Percentiles rank a stretch among this genome's conserved stretches.
phyloP scores from a whole-genome alignment of 2,113 vertebrate species.

The Zosterops hypoxanthus region DNA sequence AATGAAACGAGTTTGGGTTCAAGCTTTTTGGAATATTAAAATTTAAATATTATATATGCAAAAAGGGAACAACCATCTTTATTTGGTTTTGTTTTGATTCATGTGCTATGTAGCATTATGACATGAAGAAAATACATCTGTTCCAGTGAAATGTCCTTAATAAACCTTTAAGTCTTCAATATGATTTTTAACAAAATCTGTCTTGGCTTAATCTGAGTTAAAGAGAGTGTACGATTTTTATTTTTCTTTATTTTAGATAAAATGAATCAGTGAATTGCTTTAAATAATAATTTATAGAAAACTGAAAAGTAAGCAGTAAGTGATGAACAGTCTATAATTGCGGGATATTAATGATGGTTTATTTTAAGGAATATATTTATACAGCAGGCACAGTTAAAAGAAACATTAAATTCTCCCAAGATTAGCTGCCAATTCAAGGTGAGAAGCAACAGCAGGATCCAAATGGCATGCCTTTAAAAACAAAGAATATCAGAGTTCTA shows the following conservation, averaged over 20 bases:
- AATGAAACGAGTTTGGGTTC: not conserved
- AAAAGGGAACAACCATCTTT: not conserved
- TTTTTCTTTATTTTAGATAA: not conserved
- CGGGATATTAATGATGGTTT: not conserved
- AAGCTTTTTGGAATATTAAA: not conserved
- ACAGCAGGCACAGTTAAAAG: not conserved
- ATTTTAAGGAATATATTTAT: not conserved
- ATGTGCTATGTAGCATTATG: not conserved
- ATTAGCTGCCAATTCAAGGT: conserved; percentile 75
- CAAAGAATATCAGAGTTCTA: not conserved
- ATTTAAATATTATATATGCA: not conserved
- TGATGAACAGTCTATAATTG: not conserved
- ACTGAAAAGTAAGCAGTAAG: not conserved
- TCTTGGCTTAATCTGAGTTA: not conserved
- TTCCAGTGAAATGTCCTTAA: not conserved
- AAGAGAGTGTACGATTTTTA: not conserved
- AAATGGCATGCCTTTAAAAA: conserved; percentile 71
- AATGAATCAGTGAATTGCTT: not conserved
- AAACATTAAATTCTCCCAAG: conserved; percentile 69
- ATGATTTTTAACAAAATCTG: not conserved
- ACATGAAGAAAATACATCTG: not conserved
- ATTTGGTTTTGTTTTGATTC: not conserved
- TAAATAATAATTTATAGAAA: not conserved
- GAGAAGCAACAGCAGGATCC: conserved; percentile 66
- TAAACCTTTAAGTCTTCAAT: not conserved